A percentile compares a stretch with the other conserved stretches of the same genome.
These are phyloP conservation scores for Aquatica leii DNA, from an alignment of 2,888 invertebrate genomes.

Conservation along the genomic window DNA sequence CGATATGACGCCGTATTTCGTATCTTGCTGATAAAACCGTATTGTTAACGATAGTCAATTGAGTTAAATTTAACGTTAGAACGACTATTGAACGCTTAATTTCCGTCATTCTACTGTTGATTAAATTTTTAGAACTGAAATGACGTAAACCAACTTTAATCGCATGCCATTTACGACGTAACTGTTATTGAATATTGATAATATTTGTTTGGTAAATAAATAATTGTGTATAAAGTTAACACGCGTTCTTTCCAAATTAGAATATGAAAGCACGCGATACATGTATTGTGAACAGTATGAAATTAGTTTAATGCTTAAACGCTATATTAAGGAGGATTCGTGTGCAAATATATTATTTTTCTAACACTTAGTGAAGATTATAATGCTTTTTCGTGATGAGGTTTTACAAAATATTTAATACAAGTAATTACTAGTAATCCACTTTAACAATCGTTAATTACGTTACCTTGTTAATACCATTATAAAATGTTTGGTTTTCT, in stretches of 20 bases:
- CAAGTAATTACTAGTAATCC: too few species aligned
- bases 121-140: slow-evolving; percentile 3
- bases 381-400: too few species aligned
- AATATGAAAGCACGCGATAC: neutral
- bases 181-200: neutral
- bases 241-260: slow-evolving; percentile 6
- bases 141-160: neutral
- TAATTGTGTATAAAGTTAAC: neutral
- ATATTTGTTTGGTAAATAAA: too few species aligned
- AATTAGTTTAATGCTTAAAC: neutral
- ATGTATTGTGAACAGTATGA: neutral
- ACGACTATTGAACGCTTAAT: slow-evolving; percentile 1
- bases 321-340: slow-evolving; percentile 3
- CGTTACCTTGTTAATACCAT: too few species aligned
- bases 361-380: neutral
- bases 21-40: neutral
- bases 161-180: too few species aligned
- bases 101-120: slow-evolving; percentile 5
- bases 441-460: too few species aligned
- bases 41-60: neutral
- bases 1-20: too few species aligned
- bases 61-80: slow-evolving; percentile 4
- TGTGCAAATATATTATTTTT: neutral
- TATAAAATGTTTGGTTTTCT: too few species aligned
- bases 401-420: too few species aligned